Conservation (phyloP, 1,140 invertebrate genomes). For the Neodiprion pinetum region DNA sequence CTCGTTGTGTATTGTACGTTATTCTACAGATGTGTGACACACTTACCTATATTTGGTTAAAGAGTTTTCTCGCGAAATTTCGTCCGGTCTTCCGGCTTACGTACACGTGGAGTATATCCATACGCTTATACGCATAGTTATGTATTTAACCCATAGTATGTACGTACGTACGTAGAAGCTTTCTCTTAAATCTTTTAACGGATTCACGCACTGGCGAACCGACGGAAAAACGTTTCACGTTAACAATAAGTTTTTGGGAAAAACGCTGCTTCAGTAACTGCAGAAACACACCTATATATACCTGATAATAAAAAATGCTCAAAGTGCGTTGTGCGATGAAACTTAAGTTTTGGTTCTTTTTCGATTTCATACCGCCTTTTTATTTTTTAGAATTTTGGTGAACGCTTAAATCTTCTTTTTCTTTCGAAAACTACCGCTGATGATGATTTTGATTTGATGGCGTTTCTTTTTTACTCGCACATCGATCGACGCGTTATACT, state of each 20-base stretch:
- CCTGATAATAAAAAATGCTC: not conserved
- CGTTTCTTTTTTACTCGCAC: no score
- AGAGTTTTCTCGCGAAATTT: not conserved
- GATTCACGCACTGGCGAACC: not conserved
- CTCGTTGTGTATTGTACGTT: not conserved
- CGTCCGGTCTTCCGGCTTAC: not conserved
- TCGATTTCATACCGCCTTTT: no score
- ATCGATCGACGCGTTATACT: no score
- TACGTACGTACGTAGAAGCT: not conserved
- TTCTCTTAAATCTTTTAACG: constrained; percentile 1
- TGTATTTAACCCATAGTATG: no score
- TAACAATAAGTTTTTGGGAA: not conserved
- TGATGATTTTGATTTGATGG: no score
- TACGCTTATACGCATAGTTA: no score
- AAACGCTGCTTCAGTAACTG: not conserved
- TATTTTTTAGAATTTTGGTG: no score
- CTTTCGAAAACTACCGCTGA: no score
- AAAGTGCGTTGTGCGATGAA: no score
- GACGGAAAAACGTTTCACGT: not conserved
- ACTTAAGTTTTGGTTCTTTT: no score
- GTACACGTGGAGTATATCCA: not conserved
- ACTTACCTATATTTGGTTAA: not conserved
- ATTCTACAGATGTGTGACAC: not conserved
- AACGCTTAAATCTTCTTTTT: no score
- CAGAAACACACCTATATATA: not conserved